Evolutionary conservation across 2,797 vertebrate species (phyloP).

Genomic region (Microtus californicus): DNA sequence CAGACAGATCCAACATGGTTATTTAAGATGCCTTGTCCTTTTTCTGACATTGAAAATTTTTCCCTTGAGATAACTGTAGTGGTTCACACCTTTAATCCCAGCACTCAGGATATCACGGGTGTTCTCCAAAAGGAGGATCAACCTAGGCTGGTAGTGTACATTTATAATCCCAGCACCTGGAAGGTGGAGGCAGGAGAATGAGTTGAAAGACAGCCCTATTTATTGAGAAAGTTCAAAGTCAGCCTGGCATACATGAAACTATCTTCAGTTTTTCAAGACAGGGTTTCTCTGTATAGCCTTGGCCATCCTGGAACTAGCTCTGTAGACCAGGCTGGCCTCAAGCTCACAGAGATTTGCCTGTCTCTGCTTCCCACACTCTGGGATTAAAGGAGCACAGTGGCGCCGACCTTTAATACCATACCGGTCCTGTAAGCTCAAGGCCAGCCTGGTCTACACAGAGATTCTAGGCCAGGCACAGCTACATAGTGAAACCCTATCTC

Average conservation of each 20-base stretch:
- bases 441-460: not conserved
- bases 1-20: not conserved
- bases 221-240: not conserved
- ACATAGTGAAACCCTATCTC: too few relatives aligned
- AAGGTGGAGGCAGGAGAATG: not conserved
- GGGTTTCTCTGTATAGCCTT: too few relatives aligned
- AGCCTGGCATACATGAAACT: not conserved
- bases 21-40: not conserved
- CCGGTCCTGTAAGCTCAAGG: not conserved
- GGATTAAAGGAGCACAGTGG: not conserved
- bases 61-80: not conserved
- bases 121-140: not conserved
- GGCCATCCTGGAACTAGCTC: too few relatives aligned
- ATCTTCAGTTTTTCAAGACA: too few relatives aligned
- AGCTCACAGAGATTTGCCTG: too few relatives aligned
- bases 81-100: not conserved
- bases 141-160: not conserved
- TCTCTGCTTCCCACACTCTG: too few relatives aligned
- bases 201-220: not conserved
- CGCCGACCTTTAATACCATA: not conserved
- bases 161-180: not conserved
- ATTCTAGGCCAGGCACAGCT: not conserved
- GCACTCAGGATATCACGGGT: not conserved
- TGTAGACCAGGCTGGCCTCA: too few relatives aligned
- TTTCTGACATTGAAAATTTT: constrained; percentile 32